Conservation (phyloP, 2,797 vertebrate species). For the Discoglossus pictus region DNA sequence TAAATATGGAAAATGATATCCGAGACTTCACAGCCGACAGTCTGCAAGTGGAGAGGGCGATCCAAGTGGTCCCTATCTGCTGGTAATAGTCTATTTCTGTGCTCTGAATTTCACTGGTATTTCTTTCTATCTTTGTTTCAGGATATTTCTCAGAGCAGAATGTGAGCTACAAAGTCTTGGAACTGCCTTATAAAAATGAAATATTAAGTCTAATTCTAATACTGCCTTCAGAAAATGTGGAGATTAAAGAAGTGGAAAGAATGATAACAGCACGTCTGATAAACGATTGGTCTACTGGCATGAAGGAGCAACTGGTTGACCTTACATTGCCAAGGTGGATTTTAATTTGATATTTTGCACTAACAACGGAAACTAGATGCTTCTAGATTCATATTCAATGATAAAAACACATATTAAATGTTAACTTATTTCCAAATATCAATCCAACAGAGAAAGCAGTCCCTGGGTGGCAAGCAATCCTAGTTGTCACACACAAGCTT, state of each 20-base stretch:
- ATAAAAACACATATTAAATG: too few relatives aligned
- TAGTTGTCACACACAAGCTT: too few relatives aligned
- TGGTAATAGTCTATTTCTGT: not conserved
- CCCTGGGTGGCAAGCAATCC: too few relatives aligned
- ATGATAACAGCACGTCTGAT: slow-evolving; percentile 42
- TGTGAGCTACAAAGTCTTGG: slow-evolving; percentile 54
- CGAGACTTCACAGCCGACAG: too few relatives aligned
- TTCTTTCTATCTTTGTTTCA: slow-evolving; percentile 30
- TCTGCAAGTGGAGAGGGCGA: too few relatives aligned
- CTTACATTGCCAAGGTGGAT: slow-evolving; percentile 57
- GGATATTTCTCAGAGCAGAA: slow-evolving; percentile 57
- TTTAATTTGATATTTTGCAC: slow-evolving; percentile 17
- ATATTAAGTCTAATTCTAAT: slow-evolving; percentile 54
- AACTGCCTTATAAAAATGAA: slow-evolving; percentile 57
- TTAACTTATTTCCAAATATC: too few relatives aligned
- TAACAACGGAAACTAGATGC: too few relatives aligned
- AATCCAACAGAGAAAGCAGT: too few relatives aligned
- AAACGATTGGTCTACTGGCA: slow-evolving; percentile 48
- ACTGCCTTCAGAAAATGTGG: slow-evolving; percentile 53
- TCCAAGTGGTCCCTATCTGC: too few relatives aligned
- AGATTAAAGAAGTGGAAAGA: slow-evolving; percentile 53
- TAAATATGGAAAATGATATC: slow-evolving; percentile 26
- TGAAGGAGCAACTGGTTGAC: slow-evolving; percentile 54
- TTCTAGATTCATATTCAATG: too few relatives aligned
- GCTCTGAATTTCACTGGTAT: not conserved